phyloP scores from a whole-genome alignment of 2,113 vertebrate species.

The Fulica atra region DNA sequence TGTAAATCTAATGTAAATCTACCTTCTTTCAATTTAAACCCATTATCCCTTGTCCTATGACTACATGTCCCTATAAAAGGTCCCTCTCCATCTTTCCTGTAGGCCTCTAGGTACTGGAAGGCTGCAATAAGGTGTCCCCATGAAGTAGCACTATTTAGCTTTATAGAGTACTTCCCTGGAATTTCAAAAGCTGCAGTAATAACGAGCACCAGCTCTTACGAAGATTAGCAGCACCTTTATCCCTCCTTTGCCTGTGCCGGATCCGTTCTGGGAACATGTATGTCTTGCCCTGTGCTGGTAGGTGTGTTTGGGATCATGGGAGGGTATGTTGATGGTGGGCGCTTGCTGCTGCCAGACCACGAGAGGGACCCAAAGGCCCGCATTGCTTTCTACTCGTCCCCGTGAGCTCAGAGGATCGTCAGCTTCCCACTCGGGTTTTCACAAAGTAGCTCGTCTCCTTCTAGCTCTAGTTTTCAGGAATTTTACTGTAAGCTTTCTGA shows the following conservation, averaged over 20 bases:
- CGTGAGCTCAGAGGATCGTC: accelerated
- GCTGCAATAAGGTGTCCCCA: too few species aligned
- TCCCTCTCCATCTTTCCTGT: too few species aligned
- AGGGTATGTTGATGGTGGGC: too few species aligned
- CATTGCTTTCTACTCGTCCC: neutral
- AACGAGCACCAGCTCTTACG: neutral
- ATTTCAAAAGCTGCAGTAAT: neutral
- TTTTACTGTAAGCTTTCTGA: neutral
- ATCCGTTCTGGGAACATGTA: accelerated
- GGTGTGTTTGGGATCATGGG: neutral
- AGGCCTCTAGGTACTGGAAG: too few species aligned
- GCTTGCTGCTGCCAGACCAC: neutral
- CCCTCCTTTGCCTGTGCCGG: neutral
- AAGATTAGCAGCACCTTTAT: neutral
- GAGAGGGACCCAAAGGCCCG: slow-evolving; percentile 58
- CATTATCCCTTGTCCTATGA: too few species aligned
- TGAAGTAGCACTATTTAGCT: neutral
- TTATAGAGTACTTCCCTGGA: neutral
- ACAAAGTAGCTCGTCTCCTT: neutral
- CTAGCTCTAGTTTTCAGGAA: neutral
- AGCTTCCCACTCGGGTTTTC: neutral
- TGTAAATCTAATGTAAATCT: too few species aligned
- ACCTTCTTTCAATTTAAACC: too few species aligned
- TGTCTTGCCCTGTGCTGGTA: accelerated
- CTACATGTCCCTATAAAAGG: too few species aligned